Base-by-base conservation (phyloP, 2,888 invertebrate genomes). In the Syrphus vitripennis region DNA sequence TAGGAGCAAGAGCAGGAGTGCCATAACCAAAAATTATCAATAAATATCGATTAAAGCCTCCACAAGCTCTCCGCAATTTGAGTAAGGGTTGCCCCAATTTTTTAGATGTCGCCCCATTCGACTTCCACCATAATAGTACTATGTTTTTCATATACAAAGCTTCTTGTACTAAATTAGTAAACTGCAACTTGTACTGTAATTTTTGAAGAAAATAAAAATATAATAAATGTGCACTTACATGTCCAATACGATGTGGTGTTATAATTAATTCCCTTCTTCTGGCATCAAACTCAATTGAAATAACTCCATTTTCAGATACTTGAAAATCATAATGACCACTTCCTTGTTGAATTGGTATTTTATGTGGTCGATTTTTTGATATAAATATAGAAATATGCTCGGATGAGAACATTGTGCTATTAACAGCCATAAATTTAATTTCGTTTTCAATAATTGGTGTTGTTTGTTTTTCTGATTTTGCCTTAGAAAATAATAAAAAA, bases 391-490 rank as follows among this genome's bases (percentile, higher is more conserved):
- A 92, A 3, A 92, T 87, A 74, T 91, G 90, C 55, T 91, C 90
- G 26, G 88, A 88, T n/a, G 91, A 90, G 83, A 93, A 88, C 34
- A 92, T 79, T 1, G 92, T 92, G 53, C 89, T 91, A 69, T 92
- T 92, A 0, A 93, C 92, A 5, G 92, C 90, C 87, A 92, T 90
- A 61, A 93, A 93, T 26, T 91, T 90, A 19, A 93, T 90, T 83
- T 92, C 93, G 83, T 93, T 92, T 88, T 92, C 92, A 57, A 93
- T 93, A 0, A 91, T 16, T 0, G 93, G 93, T 19, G 91, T 92
- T 9, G 87, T 87, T 0, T 90, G 59, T 40, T 89, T 89, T 0
- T 90, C 90, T 0, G 90, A 90, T 78, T 91, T 91, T 0, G 88
- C 65, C 90, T 91, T 72, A 9, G 87, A 87, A 14, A 24, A 71